These are phyloP conservation scores for Meloidogyne hapla DNA, from an alignment of 1,140 invertebrate genomes.

Conservation along the genomic window DNA sequence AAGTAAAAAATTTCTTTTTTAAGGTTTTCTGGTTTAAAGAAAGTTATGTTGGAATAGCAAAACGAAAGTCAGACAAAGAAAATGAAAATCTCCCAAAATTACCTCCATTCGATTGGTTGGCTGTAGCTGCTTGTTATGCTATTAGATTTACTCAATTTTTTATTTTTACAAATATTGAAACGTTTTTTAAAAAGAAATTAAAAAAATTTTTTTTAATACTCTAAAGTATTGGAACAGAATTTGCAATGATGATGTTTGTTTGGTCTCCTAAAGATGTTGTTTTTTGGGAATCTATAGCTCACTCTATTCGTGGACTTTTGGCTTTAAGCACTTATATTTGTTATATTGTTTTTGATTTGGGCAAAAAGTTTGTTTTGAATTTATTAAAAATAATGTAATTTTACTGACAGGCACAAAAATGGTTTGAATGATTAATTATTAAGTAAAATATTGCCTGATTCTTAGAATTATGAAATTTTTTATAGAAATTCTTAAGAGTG, in stretches of 20 bases:
- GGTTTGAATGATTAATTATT: too few relatives aligned
- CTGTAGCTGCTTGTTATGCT: slow-evolving; percentile 29
- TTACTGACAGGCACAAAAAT: too few relatives aligned
- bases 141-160: slow-evolving; percentile 46
- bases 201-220: slow-evolving; percentile 23
- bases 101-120: slow-evolving; percentile 35
- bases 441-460: too few relatives aligned
- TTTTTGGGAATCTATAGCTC: slow-evolving; percentile 31
- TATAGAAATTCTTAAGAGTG: too few relatives aligned
- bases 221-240: slow-evolving; percentile 35
- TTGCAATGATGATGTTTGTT: slow-evolving; percentile 49
- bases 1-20: not conserved
- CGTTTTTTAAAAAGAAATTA: slow-evolving; percentile 26
- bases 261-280: slow-evolving; percentile 35
- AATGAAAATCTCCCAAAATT: slow-evolving; percentile 1
- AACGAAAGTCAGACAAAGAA: slow-evolving; percentile 9
- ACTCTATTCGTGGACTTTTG: slow-evolving; percentile 24
- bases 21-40: slow-evolving; percentile 24
- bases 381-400: too few relatives aligned
- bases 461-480: too few relatives aligned
- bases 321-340: slow-evolving; percentile 25
- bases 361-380: slow-evolving; percentile 19
- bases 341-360: slow-evolving; percentile 44
- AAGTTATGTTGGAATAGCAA: slow-evolving; percentile 27
- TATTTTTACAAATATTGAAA: slow-evolving; percentile 39